These are phyloP conservation scores for Epinotia nisella DNA, from an alignment of 2,888 invertebrate species.

Conservation along the genomic window DNA sequence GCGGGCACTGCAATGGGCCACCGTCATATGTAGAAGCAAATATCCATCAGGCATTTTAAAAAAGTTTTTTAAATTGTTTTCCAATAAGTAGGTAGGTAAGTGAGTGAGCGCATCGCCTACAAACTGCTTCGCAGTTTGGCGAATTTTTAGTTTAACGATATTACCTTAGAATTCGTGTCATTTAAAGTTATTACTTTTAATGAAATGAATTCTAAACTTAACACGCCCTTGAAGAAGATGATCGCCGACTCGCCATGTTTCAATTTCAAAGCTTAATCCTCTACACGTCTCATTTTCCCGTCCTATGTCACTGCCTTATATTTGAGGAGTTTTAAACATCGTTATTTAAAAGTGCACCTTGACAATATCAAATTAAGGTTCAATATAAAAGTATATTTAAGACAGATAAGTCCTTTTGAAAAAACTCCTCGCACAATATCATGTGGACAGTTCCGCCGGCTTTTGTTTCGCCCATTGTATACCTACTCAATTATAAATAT, in stretches of 20 bases:
- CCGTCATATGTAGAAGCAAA: no score
- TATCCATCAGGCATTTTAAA: no score
- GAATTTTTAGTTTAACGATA: no score
- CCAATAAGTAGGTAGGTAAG: no score
- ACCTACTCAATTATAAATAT: slow-evolving; percentile 32
- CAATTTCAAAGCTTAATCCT: slow-evolving; percentile 28
- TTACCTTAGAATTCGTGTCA: no score
- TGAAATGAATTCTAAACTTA: background rate
- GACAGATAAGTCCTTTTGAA: background rate
- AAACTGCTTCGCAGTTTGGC: no score
- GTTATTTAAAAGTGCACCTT: background rate
- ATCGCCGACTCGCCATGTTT: background rate
- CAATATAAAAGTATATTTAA: background rate
- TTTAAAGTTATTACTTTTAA: no score
- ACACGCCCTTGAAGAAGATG: background rate
- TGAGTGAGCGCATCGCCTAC: no score
- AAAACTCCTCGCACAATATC: slow-evolving; percentile 1
- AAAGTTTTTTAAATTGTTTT: no score
- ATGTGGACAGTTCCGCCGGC: slow-evolving; percentile 20
- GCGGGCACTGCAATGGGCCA: no score
- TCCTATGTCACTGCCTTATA: no score
- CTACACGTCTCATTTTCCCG: slow-evolving; percentile 5
- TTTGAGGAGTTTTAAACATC: no score
- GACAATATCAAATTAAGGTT: background rate
- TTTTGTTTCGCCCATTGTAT: slow-evolving; percentile 22